A percentile compares a stretch with the other conserved stretches of the same genome.
Evolutionary conservation across 2,113 vertebrate genomes (phyloP).

Genomic region (Sceloporus tristichus): DNA sequence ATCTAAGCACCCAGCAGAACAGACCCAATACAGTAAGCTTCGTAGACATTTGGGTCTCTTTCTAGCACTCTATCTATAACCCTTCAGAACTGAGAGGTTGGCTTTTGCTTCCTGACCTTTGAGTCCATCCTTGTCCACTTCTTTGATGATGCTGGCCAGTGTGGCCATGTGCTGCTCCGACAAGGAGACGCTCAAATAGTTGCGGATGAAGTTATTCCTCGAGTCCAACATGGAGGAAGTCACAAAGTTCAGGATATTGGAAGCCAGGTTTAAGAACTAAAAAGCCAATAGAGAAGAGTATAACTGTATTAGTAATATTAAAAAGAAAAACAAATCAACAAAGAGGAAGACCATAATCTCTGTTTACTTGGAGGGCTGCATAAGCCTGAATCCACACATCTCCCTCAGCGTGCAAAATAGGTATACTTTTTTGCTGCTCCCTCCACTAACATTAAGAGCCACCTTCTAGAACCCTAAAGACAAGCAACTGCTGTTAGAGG

Average conservation of each 20-base stretch:
- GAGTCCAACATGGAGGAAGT: slow-evolving; percentile 98
- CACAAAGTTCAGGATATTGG: slow-evolving; percentile 97
- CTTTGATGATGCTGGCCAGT: slow-evolving; percentile 96
- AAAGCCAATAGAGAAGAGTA: slow-evolving; percentile 35
- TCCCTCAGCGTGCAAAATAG: too few relatives aligned
- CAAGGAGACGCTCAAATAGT: slow-evolving; percentile 96
- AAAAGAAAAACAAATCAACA: too few relatives aligned
- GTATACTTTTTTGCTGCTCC: too few relatives aligned
- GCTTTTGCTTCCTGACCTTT: slow-evolving; percentile 82
- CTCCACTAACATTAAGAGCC: too few relatives aligned
- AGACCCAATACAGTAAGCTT: not conserved
- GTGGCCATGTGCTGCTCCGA: slow-evolving; percentile 98
- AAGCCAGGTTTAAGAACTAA: slow-evolving; percentile 95
- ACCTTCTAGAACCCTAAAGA: too few relatives aligned
- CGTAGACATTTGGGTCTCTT: not conserved
- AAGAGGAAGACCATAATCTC: not conserved
- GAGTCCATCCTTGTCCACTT: slow-evolving; percentile 95
- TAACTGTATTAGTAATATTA: not conserved
- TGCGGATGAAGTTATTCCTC: slow-evolving; percentile 97
- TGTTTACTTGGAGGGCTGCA: not conserved
- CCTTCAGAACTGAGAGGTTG: too few relatives aligned
- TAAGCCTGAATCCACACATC: too few relatives aligned
- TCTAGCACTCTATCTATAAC: too few relatives aligned
- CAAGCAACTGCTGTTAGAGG: too few relatives aligned
- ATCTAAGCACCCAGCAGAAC: not conserved